phyloP scores from a whole-genome alignment of 2,797 vertebrate species.

The Lophius americanus region DNA sequence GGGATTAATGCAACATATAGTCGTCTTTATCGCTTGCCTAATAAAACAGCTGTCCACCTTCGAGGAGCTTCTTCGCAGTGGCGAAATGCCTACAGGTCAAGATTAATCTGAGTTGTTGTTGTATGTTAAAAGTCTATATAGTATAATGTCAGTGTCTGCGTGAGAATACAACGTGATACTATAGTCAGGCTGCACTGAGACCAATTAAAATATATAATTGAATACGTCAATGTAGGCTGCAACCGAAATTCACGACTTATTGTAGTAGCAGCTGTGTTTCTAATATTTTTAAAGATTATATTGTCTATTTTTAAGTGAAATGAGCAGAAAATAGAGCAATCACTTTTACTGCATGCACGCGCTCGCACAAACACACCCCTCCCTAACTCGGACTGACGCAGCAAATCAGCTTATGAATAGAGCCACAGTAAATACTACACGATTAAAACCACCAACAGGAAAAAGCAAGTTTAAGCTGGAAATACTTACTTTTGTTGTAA shows the following conservation, averaged over 20 bases:
- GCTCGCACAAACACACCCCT: conserved; percentile 50
- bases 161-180: too few relatives aligned
- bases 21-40: neutral
- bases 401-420: conserved; percentile 73
- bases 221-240: neutral
- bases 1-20: neutral
- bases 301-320: neutral
- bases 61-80: conserved; percentile 3
- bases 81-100: conserved; percentile 44
- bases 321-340: neutral
- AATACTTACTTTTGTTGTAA: conserved; percentile 80
- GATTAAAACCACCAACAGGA: neutral
- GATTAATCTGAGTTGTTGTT: neutral
- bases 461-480: neutral
- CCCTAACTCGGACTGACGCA: conserved; percentile 80
- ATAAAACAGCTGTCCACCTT: neutral
- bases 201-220: neutral
- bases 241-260: neutral
- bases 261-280: neutral
- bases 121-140: neutral
- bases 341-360: conserved; percentile 20
- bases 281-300: neutral
- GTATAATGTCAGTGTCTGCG: too few relatives aligned
- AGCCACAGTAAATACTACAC: conserved; percentile 10
- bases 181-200: neutral